Conservation (phyloP, 2,888 invertebrate genomes). For the Sturmia bella region DNA sequence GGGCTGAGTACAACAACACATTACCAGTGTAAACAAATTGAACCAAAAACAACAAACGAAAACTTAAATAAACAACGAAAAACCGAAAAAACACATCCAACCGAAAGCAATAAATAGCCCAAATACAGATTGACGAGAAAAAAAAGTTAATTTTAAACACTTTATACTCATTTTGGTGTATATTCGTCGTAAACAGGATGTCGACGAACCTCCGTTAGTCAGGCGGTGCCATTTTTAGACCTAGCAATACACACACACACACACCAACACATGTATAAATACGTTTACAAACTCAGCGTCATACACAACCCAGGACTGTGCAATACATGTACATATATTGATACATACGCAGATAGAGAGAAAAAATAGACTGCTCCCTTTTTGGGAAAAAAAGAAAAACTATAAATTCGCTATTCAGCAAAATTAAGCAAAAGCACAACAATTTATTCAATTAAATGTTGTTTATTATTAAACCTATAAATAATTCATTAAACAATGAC, state of each 20-base stretch:
- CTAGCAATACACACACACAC: neutral
- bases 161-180: conserved; percentile 13
- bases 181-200: conserved; percentile 24
- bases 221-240: conserved; percentile 32
- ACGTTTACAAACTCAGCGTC: no score
- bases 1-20: conserved; percentile 23
- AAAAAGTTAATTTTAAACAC: conserved; percentile 3
- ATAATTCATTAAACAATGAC: no score
- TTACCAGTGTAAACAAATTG: conserved; percentile 41
- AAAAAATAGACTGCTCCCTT: no score
- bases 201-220: conserved; percentile 6
- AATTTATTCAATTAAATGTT: no score
- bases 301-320: no score
- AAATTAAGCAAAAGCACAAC: no score
- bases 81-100: neutral
- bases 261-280: no score
- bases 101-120: conserved; percentile 42
- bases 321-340: no score
- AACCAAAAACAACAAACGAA: conserved; percentile 8
- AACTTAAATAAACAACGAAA: conserved; percentile 8
- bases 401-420: no score
- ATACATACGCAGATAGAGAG: no score
- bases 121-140: conserved; percentile 48
- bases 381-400: no score
- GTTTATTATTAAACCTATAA: no score